phyloP scores from a whole-genome alignment of 2,113 vertebrate species.

The Lamprotornis superbus region DNA sequence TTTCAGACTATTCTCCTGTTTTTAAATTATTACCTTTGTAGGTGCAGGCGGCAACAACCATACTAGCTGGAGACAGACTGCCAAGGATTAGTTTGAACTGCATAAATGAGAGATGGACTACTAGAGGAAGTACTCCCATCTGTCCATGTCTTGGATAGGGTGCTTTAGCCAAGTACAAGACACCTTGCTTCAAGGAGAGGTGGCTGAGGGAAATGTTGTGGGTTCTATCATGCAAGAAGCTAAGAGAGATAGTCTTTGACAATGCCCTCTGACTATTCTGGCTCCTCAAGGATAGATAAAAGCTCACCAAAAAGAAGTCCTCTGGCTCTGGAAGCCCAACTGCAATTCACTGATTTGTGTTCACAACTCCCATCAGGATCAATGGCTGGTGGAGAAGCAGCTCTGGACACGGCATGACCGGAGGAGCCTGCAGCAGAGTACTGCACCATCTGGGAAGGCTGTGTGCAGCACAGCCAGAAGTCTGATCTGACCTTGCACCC shows the following conservation, averaged over 20 bases:
- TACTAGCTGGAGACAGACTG: neutral
- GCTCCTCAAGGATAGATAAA: neutral
- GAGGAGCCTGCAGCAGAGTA: neutral
- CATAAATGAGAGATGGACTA: neutral
- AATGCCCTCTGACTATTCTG: neutral
- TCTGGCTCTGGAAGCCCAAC: neutral
- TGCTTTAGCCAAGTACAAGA: neutral
- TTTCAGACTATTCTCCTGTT: neutral
- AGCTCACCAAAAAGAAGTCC: neutral
- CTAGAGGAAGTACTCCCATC: neutral
- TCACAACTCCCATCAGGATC: neutral
- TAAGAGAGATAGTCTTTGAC: neutral
- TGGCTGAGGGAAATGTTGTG: neutral
- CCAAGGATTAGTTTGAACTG: neutral
- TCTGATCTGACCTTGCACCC: neutral
- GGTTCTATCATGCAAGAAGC: neutral
- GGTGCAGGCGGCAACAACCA: neutral
- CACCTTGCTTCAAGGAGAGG: neutral
- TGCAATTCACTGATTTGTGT: neutral
- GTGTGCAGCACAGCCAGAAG: neutral
- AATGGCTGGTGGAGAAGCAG: neutral
- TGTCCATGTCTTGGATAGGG: neutral
- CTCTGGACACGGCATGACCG: neutral
- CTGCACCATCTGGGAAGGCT: neutral
- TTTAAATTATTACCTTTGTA: neutral